These are phyloP conservation scores for Epizoanthus ramosus DNA, from an alignment of 92 coral and sea anemone species.

Conservation along the genomic window DNA sequence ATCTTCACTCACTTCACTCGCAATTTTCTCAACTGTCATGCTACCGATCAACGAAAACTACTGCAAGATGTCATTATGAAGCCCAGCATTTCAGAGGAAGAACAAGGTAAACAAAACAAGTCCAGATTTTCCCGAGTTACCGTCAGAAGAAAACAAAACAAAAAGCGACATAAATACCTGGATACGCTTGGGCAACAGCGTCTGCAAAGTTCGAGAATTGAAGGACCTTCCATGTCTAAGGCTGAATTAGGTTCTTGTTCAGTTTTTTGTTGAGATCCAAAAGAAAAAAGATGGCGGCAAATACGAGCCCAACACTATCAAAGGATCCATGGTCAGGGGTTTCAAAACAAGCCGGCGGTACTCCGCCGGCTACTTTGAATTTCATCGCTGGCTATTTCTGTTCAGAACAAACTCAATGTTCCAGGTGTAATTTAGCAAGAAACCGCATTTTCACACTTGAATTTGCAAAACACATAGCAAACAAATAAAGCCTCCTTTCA, in stretches of 20 bases:
- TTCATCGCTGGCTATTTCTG: background rate
- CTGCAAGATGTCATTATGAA: background rate
- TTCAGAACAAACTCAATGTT: slow-evolving; percentile 11
- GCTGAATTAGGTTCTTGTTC: background rate
- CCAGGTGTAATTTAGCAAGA: background rate
- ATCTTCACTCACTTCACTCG: too few relatives aligned
- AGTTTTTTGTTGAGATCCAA: slow-evolving; percentile 25
- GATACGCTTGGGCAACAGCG: background rate
- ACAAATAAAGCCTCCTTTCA: slow-evolving; percentile 9
- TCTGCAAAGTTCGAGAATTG: slow-evolving; percentile 1
- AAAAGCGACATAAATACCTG: slow-evolving; percentile 29
- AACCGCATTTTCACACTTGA: slow-evolving; percentile 17
- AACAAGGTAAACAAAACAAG: background rate
- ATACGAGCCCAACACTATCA: slow-evolving; percentile 40
- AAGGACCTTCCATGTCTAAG: slow-evolving; percentile 6
- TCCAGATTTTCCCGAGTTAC: background rate
- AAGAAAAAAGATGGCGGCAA: slow-evolving; percentile 22
- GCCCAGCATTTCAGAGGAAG: background rate
- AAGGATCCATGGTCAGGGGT: too few relatives aligned
- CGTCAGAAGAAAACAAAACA: slow-evolving; percentile 34
- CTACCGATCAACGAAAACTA: slow-evolving; percentile 16
- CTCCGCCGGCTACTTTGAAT: too few relatives aligned
- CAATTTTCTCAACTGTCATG: too few relatives aligned
- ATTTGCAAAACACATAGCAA: slow-evolving; percentile 7
- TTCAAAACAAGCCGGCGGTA: too few relatives aligned